phyloP scores from a whole-genome alignment of 2,113 vertebrate species.

The Isichthys henryi region DNA sequence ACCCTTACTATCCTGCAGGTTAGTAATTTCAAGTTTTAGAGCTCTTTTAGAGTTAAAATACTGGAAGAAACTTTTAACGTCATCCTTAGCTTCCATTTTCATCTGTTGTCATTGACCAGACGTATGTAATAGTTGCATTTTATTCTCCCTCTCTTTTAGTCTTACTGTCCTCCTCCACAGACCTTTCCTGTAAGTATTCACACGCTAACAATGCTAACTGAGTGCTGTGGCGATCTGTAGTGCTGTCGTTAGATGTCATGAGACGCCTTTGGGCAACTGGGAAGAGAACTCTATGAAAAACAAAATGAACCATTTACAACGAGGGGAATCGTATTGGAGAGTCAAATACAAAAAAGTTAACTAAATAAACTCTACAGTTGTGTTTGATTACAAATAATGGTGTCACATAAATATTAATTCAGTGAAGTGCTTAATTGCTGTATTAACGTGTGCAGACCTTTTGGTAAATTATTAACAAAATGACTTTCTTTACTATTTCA shows the following conservation, averaged over 20 bases:
- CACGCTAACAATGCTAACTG: not conserved
- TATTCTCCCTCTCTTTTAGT: not conserved
- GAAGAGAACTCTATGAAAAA: not conserved
- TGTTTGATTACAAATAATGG: not conserved
- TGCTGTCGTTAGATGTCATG: too few relatives aligned
- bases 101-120: not conserved
- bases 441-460: not conserved
- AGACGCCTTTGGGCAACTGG: too few relatives aligned
- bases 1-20: too few relatives aligned
- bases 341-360: not conserved
- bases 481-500: not conserved
- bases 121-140: not conserved
- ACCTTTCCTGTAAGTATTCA: constrained; percentile 37
- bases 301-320: not conserved
- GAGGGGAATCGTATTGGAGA: not conserved
- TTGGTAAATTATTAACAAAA: not conserved
- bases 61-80: too few relatives aligned
- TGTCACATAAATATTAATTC: not conserved
- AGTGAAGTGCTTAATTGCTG: not conserved
- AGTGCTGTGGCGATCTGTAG: not conserved
- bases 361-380: too few relatives aligned
- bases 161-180: not conserved
- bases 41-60: too few relatives aligned
- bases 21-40: too few relatives aligned
- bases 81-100: too few relatives aligned